phyloP scores from a whole-genome alignment of 2,888 invertebrate genomes.

The Eupithecia vulgata region DNA sequence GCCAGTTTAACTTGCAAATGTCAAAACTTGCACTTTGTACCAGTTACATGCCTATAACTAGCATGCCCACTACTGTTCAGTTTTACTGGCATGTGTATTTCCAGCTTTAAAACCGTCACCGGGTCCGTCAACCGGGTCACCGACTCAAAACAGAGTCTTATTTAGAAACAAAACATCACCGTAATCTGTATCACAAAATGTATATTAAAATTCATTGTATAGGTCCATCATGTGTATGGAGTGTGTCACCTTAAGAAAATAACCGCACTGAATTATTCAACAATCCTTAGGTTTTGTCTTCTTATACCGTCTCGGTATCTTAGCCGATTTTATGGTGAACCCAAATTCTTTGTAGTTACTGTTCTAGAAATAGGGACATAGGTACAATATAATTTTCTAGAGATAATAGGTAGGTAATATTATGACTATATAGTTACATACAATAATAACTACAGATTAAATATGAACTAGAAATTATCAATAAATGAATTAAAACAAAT shows the following conservation, averaged over 20 bases:
- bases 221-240: conserved; percentile 59
- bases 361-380: background rate
- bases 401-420: background rate
- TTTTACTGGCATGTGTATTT: too few species aligned
- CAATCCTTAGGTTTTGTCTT: conserved; percentile 53
- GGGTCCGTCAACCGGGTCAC: background rate
- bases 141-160: background rate
- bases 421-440: background rate
- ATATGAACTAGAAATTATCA: too few species aligned
- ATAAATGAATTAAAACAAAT: too few species aligned
- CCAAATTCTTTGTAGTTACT: conserved; percentile 14
- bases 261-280: conserved; percentile 72
- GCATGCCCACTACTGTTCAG: too few species aligned
- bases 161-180: conserved; percentile 11
- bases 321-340: conserved; percentile 31
- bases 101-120: too few species aligned
- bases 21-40: too few species aligned
- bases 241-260: conserved; percentile 60
- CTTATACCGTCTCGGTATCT: conserved; percentile 40
- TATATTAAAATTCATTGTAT: conserved; percentile 61
- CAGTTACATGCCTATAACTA: too few species aligned
- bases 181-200: conserved; percentile 26
- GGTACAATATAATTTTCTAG: background rate
- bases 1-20: too few species aligned
- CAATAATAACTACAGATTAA: background rate